Base-by-base conservation (phyloP, 2,113 vertebrate species). In the Lampris incognitus region DNA sequence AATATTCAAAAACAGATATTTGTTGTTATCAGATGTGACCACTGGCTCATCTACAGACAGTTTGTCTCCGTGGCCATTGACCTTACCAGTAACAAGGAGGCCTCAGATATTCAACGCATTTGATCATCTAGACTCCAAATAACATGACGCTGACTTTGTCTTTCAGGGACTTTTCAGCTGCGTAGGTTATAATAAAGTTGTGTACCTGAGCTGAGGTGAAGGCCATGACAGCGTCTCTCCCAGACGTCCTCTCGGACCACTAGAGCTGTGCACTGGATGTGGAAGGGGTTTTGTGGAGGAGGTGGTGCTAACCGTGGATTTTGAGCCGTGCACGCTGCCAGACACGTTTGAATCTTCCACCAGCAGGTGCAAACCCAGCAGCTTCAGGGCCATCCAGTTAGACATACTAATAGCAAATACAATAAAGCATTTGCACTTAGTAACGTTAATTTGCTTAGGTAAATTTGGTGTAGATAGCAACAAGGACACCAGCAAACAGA, bases 181-280 rank as follows among this genome's bases (percentile, higher is more conserved):
- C 50, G 1, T 48, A 41, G 1, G 38, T 10, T 1, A 69, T 46
- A 52, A 6, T 1, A 0, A 72, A 49, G 24, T 1, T 50, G 4
- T 66, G 58, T 92, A 95, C 94, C 93, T 91, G 78, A 63, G 84
- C 54, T 74, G 85, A 85, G 70, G 74, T 63, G 3, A 71, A 44
- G 73, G 88, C 78, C 94, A 95, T 94, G 50, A 6, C 76, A 0
- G 68, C 9, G 66, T 73, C 40, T 50, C 41, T 76, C 11, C 72
- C 74, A 57, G 4, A 57, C 51, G 38, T 41, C 55, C 39, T 50
- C 8, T n/a, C 63, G 55, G 44, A n/a, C 40, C 62, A 60, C 42
- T 58, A 6, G 62, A 78, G 2, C 39, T 42, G 42, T 38, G 54
- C 13, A 37, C 41, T 46, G 1, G 36, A 4, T 0, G 11, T 24